These are phyloP conservation scores for Gobiocypris rarus DNA, from an alignment of 2,113 vertebrate genomes.

Conservation along the genomic window DNA sequence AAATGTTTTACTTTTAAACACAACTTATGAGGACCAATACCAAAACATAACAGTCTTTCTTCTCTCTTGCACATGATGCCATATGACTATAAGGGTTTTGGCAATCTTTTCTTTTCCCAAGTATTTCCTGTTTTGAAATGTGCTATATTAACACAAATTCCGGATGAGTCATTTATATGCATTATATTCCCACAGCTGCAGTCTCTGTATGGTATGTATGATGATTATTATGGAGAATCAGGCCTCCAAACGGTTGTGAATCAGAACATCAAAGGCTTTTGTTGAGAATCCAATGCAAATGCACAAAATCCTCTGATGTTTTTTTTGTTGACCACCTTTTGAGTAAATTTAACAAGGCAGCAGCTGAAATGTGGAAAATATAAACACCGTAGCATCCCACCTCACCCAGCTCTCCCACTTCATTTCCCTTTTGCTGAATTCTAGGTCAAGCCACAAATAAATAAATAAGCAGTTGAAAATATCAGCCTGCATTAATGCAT, in stretches of 20 bases:
- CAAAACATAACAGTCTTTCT: not conserved
- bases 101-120: not conserved
- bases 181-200: not conserved
- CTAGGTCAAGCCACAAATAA: constrained; percentile 34
- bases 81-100: not conserved
- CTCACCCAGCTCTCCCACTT: not conserved
- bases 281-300: constrained; percentile 35
- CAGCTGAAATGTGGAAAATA: not conserved
- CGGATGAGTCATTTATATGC: constrained; percentile 1
- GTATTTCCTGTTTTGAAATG: not conserved
- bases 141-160: not conserved
- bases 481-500: not conserved
- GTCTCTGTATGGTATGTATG: not conserved
- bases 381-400: not conserved
- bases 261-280: constrained; percentile 40
- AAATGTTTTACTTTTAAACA: not conserved
- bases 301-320: constrained; percentile 15
- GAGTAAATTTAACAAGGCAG: constrained; percentile 6
- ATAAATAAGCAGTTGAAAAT: constrained; percentile 26
- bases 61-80: not conserved
- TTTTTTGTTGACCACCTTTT: constrained; percentile 29
- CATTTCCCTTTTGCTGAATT: constrained; percentile 19
- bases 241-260: not conserved
- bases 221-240: constrained; percentile 1
- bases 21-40: constrained; percentile 11